A percentile compares a stretch with the other conserved stretches of the same genome.
phyloP scores from a whole-genome alignment of 2,888 invertebrate species.

The Plusia festucae region DNA sequence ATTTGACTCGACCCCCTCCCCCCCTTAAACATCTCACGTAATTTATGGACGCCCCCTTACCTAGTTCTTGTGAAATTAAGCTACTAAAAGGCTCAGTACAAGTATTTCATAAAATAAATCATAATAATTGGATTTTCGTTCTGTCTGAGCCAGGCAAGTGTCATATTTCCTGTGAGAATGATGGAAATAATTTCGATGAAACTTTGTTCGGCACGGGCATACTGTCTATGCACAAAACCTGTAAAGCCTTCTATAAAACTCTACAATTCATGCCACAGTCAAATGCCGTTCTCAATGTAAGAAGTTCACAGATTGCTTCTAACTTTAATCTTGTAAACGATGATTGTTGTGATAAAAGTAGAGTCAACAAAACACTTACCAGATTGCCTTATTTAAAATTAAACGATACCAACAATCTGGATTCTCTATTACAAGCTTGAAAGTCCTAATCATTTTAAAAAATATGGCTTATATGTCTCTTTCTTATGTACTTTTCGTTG shows the following conservation, averaged over 20 bases:
- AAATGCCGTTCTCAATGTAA: background rate
- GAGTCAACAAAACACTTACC: slow-evolving; percentile 8
- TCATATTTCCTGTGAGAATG: slow-evolving; percentile 9
- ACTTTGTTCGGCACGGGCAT: slow-evolving; percentile 8
- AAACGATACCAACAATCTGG: no score
- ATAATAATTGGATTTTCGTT: slow-evolving; percentile 10
- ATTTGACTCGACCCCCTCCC: no score
- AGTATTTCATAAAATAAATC: slow-evolving; percentile 2
- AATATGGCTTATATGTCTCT: no score
- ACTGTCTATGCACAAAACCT: background rate
- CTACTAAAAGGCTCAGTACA: slow-evolving; percentile 9
- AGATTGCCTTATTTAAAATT: no score
- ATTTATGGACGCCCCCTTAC: no score
- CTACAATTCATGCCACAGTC: slow-evolving; percentile 7
- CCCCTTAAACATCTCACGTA: no score
- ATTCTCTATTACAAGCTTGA: no score
- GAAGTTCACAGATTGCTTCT: background rate
- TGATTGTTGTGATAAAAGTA: slow-evolving; percentile 10
- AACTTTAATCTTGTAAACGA: slow-evolving; percentile 10
- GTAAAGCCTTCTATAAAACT: slow-evolving; percentile 13
- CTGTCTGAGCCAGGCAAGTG: slow-evolving; percentile 5
- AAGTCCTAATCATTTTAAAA: no score
- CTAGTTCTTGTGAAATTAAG: slow-evolving; percentile 8
- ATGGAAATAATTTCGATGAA: slow-evolving; percentile 3
- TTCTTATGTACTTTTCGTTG: no score